Evolutionary conservation across 2,797 vertebrate species (phyloP).

Genomic region (Psittacula echo): DNA sequence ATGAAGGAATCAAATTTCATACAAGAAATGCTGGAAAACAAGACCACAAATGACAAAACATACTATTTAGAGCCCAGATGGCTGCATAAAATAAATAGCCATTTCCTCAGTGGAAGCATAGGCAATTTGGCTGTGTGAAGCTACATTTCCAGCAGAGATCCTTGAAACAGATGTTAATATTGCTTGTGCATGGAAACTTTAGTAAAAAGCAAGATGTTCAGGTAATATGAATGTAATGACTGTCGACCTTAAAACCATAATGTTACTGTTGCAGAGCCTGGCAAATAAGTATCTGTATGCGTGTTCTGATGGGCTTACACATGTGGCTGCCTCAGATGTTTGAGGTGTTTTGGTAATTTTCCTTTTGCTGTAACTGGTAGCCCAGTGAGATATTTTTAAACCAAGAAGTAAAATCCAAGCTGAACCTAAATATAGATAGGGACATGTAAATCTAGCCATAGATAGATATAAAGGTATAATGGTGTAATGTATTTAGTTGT

Average conservation of each 20-base stretch:
- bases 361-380: neutral
- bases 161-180: slow-evolving; percentile 85
- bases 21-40: slow-evolving; percentile 72
- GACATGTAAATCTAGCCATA: neutral
- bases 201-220: slow-evolving; percentile 81
- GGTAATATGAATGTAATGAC: slow-evolving; percentile 70
- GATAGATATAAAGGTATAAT: neutral
- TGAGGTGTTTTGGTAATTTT: neutral
- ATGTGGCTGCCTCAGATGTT: neutral
- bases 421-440: neutral
- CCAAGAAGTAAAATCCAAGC: neutral
- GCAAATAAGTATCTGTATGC: neutral
- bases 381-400: neutral
- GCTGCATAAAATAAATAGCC: slow-evolving; percentile 84
- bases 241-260: slow-evolving; percentile 36
- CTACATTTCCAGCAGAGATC: slow-evolving; percentile 81
- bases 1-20: slow-evolving; percentile 75
- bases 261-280: neutral
- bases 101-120: slow-evolving; percentile 80
- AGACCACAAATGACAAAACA: slow-evolving; percentile 79
- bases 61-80: slow-evolving; percentile 83
- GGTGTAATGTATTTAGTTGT: neutral
- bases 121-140: slow-evolving; percentile 83
- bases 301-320: neutral
- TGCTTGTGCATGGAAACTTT: slow-evolving; percentile 80